phyloP scores from a whole-genome alignment of 2,797 vertebrate species.

The Paramormyrops hopkinsi region DNA sequence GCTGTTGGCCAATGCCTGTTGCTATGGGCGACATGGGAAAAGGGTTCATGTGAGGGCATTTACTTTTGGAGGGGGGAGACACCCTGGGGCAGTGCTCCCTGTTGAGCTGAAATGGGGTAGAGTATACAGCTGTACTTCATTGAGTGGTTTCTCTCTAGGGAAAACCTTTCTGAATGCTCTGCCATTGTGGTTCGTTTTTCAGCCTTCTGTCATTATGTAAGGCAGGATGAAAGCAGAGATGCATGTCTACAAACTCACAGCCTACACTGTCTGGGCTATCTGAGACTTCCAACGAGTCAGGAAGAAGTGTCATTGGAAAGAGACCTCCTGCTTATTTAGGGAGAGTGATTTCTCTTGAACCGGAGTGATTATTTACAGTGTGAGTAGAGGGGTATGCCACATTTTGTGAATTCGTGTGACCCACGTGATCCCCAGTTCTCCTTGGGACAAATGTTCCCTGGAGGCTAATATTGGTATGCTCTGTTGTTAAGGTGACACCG shows the following conservation, averaged over 20 bases:
- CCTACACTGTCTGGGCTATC: background rate
- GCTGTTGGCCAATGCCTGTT: constrained; percentile 1
- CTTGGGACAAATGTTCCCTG: background rate
- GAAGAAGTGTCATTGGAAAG: background rate
- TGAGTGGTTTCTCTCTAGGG: background rate
- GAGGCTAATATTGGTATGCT: background rate
- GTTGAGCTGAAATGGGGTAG: background rate
- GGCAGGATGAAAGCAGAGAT: background rate
- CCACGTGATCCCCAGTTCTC: background rate
- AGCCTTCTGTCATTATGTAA: background rate
- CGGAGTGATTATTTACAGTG: background rate
- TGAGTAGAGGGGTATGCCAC: background rate
- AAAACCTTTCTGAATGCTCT: background rate
- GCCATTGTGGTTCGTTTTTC: background rate
- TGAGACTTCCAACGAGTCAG: background rate
- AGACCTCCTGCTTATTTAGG: background rate
- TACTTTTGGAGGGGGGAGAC: background rate
- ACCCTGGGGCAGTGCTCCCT: background rate
- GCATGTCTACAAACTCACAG: background rate
- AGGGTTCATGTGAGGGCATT: background rate
- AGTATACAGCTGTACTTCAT: background rate
- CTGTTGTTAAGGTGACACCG: constrained; percentile 12
- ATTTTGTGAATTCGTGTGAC: background rate
- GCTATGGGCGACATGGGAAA: background rate
- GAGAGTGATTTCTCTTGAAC: background rate